Evolutionary conservation across 1,140 invertebrate species (phyloP).

Genomic region (Halictus rubicundus): DNA sequence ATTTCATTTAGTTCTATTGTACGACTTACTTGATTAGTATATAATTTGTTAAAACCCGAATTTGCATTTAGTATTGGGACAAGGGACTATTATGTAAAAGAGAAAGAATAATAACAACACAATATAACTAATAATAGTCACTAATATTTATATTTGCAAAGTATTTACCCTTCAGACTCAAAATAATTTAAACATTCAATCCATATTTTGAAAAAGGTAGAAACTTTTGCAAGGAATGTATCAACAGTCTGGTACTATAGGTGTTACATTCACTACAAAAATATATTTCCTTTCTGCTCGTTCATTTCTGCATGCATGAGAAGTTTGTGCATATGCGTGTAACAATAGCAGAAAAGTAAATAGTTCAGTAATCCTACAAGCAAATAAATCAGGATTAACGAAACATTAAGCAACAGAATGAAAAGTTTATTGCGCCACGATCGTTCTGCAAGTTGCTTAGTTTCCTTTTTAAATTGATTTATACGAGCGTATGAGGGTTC

Average conservation of each 20-base stretch:
- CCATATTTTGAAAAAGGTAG: not conserved
- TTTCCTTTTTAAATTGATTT: constrained; percentile 32
- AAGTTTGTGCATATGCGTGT: not conserved
- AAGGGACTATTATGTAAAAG: not conserved
- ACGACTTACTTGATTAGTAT: too few relatives aligned
- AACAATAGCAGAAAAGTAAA: not conserved
- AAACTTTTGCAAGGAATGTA: not conserved
- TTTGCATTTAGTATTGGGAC: not conserved
- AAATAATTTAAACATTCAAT: not conserved
- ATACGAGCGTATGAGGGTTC: not conserved
- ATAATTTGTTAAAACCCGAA: not conserved
- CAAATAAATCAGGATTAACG: not conserved
- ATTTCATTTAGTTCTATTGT: not conserved
- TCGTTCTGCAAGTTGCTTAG: not conserved
- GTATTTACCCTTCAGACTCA: not conserved
- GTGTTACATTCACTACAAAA: not conserved
- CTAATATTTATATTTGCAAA: not conserved
- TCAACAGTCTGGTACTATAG: not conserved
- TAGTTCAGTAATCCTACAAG: not conserved
- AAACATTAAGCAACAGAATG: not conserved
- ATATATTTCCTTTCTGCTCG: not conserved
- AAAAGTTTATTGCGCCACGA: not conserved
- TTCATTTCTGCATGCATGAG: not conserved
- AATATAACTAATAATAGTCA: not conserved
- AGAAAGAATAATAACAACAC: not conserved